Evolutionary conservation across 2,113 vertebrate species (phyloP).

Genomic region (Tupaia tana): DNA sequence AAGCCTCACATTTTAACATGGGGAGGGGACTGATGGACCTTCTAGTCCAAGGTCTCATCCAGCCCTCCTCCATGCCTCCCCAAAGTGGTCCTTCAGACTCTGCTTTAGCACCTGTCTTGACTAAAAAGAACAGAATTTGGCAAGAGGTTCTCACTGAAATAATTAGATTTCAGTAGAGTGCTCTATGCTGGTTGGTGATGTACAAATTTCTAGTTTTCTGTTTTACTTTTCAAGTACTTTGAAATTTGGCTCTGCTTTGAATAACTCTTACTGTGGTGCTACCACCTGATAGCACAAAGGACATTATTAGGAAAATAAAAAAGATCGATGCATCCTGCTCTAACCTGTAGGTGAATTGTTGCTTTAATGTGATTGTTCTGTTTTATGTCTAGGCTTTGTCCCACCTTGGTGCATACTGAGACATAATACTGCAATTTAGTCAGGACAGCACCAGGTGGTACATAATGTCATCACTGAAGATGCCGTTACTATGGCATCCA

Average conservation of each 20-base stretch:
- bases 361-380: slow-evolving; percentile 65
- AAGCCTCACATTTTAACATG: background rate
- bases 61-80: background rate
- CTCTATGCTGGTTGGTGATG: background rate
- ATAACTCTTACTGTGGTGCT: slow-evolving; percentile 49
- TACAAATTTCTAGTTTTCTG: slow-evolving; percentile 14
- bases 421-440: slow-evolving; percentile 67
- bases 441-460: slow-evolving; percentile 72
- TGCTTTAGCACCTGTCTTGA: background rate
- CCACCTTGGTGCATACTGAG: slow-evolving; percentile 57
- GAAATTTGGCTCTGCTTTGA: slow-evolving; percentile 39
- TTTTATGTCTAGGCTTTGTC: slow-evolving; percentile 60
- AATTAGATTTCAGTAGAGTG: slow-evolving; percentile 1
- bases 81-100: background rate
- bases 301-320: slow-evolving; percentile 65
- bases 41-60: background rate
- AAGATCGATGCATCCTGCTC: slow-evolving; percentile 49
- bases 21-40: background rate
- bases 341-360: slow-evolving; percentile 55
- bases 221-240: slow-evolving; percentile 42
- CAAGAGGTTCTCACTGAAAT: slow-evolving; percentile 24
- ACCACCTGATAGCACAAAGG: slow-evolving; percentile 62
- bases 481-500: slow-evolving; percentile 73
- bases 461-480: slow-evolving; percentile 65
- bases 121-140: background rate